phyloP scores from a whole-genome alignment of 2,797 vertebrate genomes.

The Helostoma temminkii region DNA sequence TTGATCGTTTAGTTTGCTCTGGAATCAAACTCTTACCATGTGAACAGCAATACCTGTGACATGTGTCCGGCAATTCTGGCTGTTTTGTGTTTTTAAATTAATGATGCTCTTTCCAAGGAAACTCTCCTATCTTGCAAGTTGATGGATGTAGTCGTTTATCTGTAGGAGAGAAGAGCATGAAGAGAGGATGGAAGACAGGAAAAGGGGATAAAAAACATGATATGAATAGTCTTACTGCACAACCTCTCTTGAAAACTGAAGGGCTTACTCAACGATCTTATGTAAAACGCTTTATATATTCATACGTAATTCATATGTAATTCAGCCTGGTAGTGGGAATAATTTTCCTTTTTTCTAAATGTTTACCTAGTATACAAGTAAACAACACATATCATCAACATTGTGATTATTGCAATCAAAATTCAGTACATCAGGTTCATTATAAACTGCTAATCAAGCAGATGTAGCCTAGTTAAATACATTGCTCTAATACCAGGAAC shows the following conservation, averaged over 20 bases:
- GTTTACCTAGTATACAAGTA: neutral
- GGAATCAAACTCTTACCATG: slow-evolving; percentile 53
- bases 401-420: slow-evolving; percentile 16
- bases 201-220: slow-evolving; percentile 36
- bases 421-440: neutral
- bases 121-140: slow-evolving; percentile 86
- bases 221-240: slow-evolving; percentile 46
- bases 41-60: slow-evolving; percentile 87
- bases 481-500: slow-evolving; percentile 17
- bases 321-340: slow-evolving; percentile 5
- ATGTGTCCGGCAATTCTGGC: slow-evolving; percentile 90
- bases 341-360: slow-evolving; percentile 1
- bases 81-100: slow-evolving; percentile 86
- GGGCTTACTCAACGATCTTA: slow-evolving; percentile 62
- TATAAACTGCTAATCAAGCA: slow-evolving; percentile 6
- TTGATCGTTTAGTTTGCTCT: slow-evolving; percentile 15
- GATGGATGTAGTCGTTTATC: slow-evolving; percentile 86
- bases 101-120: slow-evolving; percentile 84
- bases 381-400: neutral
- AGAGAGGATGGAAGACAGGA: slow-evolving; percentile 22
- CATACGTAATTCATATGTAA: slow-evolving; percentile 18
- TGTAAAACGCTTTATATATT: slow-evolving; percentile 61
- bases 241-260: slow-evolving; percentile 48
- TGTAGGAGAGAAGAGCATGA: slow-evolving; percentile 65
- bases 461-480: slow-evolving; percentile 9